Evolutionary conservation across 2,888 invertebrate genomes (phyloP).

Genomic region (Lasioglossum morio): DNA sequence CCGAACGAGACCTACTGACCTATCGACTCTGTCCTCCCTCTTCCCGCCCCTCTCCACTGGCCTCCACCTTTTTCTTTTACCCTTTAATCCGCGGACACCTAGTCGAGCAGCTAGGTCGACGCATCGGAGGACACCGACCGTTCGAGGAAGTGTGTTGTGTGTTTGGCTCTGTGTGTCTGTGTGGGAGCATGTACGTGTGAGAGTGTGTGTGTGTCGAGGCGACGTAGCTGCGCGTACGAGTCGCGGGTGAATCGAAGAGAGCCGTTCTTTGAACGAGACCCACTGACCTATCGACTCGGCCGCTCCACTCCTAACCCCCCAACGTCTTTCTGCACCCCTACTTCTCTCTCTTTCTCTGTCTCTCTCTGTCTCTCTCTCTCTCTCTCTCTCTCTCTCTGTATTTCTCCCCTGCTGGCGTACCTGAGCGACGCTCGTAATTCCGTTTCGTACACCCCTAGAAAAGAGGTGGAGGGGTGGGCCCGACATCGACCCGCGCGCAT

Average conservation of each 20-base stretch:
- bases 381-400: slow-evolving; percentile 22
- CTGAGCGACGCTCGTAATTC: slow-evolving; percentile 25
- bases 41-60: not conserved
- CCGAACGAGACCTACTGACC: slow-evolving; percentile 74
- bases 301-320: slow-evolving; percentile 47
- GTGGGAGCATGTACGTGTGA: too few relatives aligned
- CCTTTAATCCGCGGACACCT: slow-evolving; percentile 15
- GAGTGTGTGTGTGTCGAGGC: slow-evolving; percentile 17
- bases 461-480: slow-evolving; percentile 6
- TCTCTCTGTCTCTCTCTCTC: slow-evolving; percentile 18
- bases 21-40: slow-evolving; percentile 54
- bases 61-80: slow-evolving; percentile 2
- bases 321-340: slow-evolving; percentile 53
- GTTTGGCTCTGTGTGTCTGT: not conserved
- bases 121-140: slow-evolving; percentile 64
- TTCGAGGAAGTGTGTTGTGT: slow-evolving; percentile 33
- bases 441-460: slow-evolving; percentile 25
- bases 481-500: slow-evolving; percentile 28
- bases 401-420: slow-evolving; percentile 37
- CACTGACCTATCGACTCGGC: slow-evolving; percentile 74
- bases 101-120: slow-evolving; percentile 13
- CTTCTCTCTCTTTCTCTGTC: slow-evolving; percentile 22
- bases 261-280: slow-evolving; percentile 74
- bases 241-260: slow-evolving; percentile 69
- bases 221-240: slow-evolving; percentile 68